Evolutionary conservation across 1,140 invertebrate species (phyloP), one percentile per base, ranked within the genome.

Genomic region (Drosophila rhopaloa): DNA sequence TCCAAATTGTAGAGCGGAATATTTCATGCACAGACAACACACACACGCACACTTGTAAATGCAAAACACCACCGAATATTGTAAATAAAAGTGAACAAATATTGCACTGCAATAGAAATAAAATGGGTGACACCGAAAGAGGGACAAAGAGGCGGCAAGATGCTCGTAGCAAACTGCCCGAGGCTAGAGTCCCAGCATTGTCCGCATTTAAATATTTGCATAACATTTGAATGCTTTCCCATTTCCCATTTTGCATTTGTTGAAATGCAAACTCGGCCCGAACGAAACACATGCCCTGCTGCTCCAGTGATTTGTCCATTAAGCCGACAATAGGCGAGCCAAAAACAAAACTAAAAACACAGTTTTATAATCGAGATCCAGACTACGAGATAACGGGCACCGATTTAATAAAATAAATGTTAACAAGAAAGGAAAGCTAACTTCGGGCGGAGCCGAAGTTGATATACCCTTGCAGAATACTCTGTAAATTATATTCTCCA

Each of bases 131-230:
- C 38, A 61, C 14, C 37, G 11, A 53, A 14, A 67, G 32, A 60
- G 16, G 8, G 32, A 57, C 19, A 63, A 3, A 44, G 57, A 55
- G 51, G 5, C 29, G 43, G 47, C 54, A 50, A 66, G 61, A 67
- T 27, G 59, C 63, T 54, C 35, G 38, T 43, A 27, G 53, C 59
- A 32, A 37, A 44, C 19, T 68, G 79, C 65, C 67, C 46, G 62
- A 54, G 60, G 68, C 51, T 38, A n/a, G 41, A 66, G 61, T 32
- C 58, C 79, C 76, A 37, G 65, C 77, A 84, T 78, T 88, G 76
- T 89, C 68, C 76, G 79, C 63, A 83, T 80, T 84, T 78, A 89
- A 89, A 84, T 89, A 84, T 89, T 89, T 88, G 62, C 80, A 89
- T 58, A 84, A 79, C 58, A 80, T 89, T 88, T 84, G 83, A 83